Percentiles rank a stretch among this genome's conserved stretches.
Conservation (phyloP, 1,140 invertebrate species). For the Chironomus tepperi region DNA sequence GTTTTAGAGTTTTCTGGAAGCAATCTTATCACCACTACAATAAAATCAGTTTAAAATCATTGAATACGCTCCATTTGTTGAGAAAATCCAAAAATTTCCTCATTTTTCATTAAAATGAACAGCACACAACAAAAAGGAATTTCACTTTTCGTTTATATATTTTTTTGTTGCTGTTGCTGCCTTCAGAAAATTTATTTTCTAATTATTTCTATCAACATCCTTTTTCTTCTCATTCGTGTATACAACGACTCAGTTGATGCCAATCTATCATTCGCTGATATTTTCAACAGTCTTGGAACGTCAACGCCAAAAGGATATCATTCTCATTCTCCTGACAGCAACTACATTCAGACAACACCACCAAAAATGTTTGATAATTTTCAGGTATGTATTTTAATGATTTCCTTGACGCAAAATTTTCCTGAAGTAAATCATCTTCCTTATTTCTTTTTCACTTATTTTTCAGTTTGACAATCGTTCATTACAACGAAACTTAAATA, state of each 20-base stretch:
- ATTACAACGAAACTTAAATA: slow-evolving; percentile 42
- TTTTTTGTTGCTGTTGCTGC: too few species aligned
- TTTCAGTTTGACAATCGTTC: slow-evolving; percentile 38
- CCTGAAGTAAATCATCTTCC: not conserved
- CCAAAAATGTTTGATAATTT: slow-evolving; percentile 9
- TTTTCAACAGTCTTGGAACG: not conserved
- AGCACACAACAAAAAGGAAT: not conserved
- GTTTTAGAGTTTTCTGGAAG: too few species aligned
- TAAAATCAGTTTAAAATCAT: too few species aligned
- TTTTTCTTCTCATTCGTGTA: not conserved
- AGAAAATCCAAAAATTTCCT: too few species aligned
- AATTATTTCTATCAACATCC: not conserved
- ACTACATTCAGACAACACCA: slow-evolving; percentile 4
- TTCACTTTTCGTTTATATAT: too few species aligned
- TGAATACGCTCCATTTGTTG: not conserved
- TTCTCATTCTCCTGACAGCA: not conserved
- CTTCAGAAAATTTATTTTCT: too few species aligned
- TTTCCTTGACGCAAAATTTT: not conserved
- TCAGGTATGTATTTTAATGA: slow-evolving; percentile 22
- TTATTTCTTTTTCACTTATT: not conserved
- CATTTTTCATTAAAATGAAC: too few species aligned
- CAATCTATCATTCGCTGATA: not conserved
- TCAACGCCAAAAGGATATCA: slow-evolving; percentile 1
- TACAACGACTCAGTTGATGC: not conserved
- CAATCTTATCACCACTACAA: too few species aligned